Evolutionary conservation across 1,140 invertebrate species (phyloP).

Genomic region (Physella acuta): DNA sequence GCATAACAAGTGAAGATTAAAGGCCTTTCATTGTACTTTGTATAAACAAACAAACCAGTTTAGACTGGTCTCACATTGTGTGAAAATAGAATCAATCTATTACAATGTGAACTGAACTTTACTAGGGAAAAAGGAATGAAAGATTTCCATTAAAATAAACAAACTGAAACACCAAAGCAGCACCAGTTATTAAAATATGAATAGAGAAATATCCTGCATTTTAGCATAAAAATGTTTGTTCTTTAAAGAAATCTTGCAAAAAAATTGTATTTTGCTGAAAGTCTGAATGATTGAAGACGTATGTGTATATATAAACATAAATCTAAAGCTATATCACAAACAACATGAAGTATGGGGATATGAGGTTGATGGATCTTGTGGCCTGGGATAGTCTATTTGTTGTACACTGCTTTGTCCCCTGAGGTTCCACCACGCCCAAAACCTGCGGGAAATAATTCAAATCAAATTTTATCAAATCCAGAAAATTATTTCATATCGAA

Average conservation of each 20-base stretch:
- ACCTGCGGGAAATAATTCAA: conserved; percentile 6
- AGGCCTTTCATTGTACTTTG: too few relatives aligned
- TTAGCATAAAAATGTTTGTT: neutral
- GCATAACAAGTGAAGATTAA: too few relatives aligned
- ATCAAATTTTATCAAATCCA: too few relatives aligned
- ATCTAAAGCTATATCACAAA: neutral
- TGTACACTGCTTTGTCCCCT: conserved; percentile 4
- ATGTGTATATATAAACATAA: neutral
- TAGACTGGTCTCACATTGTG: too few relatives aligned
- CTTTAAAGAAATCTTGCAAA: neutral
- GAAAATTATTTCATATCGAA: too few relatives aligned
- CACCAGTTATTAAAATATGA: too few relatives aligned
- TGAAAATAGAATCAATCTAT: too few relatives aligned
- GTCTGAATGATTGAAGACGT: neutral
- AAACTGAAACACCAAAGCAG: too few relatives aligned
- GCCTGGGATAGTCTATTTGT: neutral
- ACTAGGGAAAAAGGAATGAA: too few relatives aligned
- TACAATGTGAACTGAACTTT: too few relatives aligned
- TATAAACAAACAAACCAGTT: too few relatives aligned
- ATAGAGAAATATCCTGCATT: neutral
- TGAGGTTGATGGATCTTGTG: neutral
- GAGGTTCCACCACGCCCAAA: conserved; percentile 7
- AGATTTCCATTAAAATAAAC: too few relatives aligned
- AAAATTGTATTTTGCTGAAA: neutral
- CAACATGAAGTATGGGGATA: neutral